Conservation (phyloP, 2,113 vertebrate species). For the Canis aureus region DNA sequence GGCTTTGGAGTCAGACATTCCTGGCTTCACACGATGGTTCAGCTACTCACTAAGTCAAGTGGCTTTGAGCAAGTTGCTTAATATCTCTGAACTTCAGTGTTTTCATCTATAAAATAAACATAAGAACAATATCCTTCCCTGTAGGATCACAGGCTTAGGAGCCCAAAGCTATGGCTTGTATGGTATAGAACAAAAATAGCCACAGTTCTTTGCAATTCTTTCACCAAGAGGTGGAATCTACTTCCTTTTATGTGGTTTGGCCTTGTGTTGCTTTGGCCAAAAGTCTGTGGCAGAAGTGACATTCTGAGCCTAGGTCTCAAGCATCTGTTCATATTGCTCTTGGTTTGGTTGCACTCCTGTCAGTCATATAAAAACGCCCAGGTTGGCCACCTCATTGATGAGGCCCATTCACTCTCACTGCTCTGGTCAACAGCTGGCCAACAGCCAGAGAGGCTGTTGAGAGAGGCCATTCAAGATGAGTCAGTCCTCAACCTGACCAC, state of each 20-base stretch:
- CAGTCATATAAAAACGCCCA: neutral
- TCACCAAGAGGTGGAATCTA: neutral
- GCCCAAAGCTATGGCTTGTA: neutral
- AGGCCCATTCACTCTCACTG: neutral
- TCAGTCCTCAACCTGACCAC: neutral
- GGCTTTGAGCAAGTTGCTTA: neutral
- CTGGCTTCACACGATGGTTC: neutral
- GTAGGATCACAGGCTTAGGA: neutral
- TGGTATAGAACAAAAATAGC: neutral
- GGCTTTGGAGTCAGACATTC: neutral
- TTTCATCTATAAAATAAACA: constrained; percentile 4
- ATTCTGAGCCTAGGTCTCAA: neutral
- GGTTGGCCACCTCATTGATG: neutral
- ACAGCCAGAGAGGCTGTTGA: neutral
- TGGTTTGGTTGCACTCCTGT: neutral
- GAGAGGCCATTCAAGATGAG: neutral
- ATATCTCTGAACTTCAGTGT: neutral
- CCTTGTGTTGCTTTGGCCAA: neutral
- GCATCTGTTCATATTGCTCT: neutral
- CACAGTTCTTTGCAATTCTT: neutral
- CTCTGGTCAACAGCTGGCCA: neutral
- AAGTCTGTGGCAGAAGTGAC: neutral
- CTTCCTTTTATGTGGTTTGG: neutral
- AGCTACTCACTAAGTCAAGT: neutral
- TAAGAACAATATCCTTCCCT: neutral